Base-by-base conservation (phyloP, 64 coral and sea anemone genomes). In the Cladopsammia gracilis region DNA sequence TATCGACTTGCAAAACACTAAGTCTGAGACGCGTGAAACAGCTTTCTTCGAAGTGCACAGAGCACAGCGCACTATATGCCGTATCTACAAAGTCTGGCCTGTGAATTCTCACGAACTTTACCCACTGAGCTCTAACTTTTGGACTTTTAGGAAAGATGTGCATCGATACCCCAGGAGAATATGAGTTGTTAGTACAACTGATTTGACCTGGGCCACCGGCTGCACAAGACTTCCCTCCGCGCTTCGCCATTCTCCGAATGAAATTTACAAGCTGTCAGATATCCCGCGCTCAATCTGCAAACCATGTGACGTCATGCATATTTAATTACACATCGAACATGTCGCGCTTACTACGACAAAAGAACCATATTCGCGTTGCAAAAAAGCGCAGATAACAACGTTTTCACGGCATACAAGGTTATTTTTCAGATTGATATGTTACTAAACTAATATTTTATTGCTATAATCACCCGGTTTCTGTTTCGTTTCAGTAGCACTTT, bases 21-120 rank as follows among this genome's bases (percentile, higher is more conserved):
- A 85, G 43, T 85, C 70, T 86, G 19, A 86, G 54, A 49, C 83
- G 64, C 12, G 83, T 86, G 64, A 69, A 86, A 25, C 83, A 86
- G 48, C 19, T 86, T 2, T 73, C 71, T 25, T 73, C 67, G 57
- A 76, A 88, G 25, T 88, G 71, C 70, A 88, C 48, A 53, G 86
- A 88, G 57, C 88, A 90, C 43, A 90, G 46, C 9, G 64, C 76
- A 42, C 88, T 90, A 42, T 65, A 90, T 20, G 45, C 75, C 58
- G 25, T 80, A 4, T 58, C 26, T 90, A 79, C 9, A 80, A 90
- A 90, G 67, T 90, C 19, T 69, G 88, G 75, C 62, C 88, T 79
- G 64, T 80, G 88, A 67, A 67, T 64, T 1, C 62, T 58, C 60
- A 92, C 79, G 85, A 92, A 92, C 43, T 85, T 92, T 47, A 72